Evolutionary conservation across 2,113 vertebrate genomes (phyloP).

Genomic region (Archilochus colubris): DNA sequence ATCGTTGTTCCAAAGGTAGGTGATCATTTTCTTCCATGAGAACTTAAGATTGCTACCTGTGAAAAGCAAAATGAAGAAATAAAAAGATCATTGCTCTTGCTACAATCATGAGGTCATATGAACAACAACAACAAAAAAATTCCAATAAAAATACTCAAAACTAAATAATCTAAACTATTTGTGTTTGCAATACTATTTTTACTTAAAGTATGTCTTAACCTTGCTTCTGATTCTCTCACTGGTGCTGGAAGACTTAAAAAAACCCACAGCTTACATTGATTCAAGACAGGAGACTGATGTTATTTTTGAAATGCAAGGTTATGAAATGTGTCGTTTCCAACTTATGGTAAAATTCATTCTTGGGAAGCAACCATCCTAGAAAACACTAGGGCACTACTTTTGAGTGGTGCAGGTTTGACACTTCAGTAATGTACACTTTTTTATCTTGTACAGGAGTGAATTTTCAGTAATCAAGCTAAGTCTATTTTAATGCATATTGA

Average conservation of each 20-base stretch:
- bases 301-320: neutral
- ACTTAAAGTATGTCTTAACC: neutral
- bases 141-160: neutral
- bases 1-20: neutral
- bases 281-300: neutral
- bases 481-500: neutral
- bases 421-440: fast-evolving
- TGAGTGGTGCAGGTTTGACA: neutral
- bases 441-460: neutral
- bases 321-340: neutral
- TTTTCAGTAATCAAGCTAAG: neutral
- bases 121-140: neutral
- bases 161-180: neutral
- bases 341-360: neutral
- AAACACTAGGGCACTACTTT: neutral
- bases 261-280: neutral
- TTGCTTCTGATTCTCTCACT: neutral
- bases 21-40: neutral
- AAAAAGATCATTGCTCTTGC: neutral
- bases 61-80: neutral
- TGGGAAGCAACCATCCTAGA: neutral
- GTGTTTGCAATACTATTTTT: neutral
- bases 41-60: neutral
- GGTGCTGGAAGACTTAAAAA: neutral
- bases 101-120: neutral